Evolutionary conservation across 37 sponge, comb jelly and placozoan genomes (phyloP), one percentile per base, ranked within the genome.

Genomic region (Beroe ovata): DNA sequence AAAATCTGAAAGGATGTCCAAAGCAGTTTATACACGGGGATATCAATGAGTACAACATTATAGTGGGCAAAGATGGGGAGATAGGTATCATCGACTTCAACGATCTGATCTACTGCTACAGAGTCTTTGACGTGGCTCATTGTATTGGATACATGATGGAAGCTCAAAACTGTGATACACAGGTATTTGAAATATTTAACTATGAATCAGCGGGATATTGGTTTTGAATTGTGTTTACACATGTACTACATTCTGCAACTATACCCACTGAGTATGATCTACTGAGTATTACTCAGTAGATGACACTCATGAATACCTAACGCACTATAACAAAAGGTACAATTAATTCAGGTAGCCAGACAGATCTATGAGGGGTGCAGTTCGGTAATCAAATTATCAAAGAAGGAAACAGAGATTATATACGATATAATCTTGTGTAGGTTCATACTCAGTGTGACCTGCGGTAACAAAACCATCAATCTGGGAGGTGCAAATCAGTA

Each of bases 31-130:
- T n/a, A 26, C 84, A 77, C 28, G 26, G 38, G 11, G 84, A 77
- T 77, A 29, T 77, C 0, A 77, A 77, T 54, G 84, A 77, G 84
- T 77, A 77, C 28, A 77, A 77, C 28, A 4, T 77, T 1, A 42
- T 77, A 38, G 47, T 77, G 19, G 84, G 54, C 0, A 35, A 77
- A 4, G 84, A 77, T 41, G 54, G 28, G 21, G 84, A 42, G 47
- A 39, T 41, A 1, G 41, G 84, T 0, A 39, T 77, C 26, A 77
- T 77, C 38, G 84, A 77, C 28, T 77, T 77, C 28, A 77, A 77
- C 54, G 84, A 77, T 25, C 42, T 77, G 84, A 77, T 41, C 20
- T 35, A 11, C 26, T 39, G 36, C 22, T 42, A 39, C 54, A 39
- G 84, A 25, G 84, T 77, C 0, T 39, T 77, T 16, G 84, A 77